Percentiles rank a stretch among this genome's conserved stretches.
phyloP scores from a whole-genome alignment of 2,797 vertebrate genomes.

The Oryzias sinensis region DNA sequence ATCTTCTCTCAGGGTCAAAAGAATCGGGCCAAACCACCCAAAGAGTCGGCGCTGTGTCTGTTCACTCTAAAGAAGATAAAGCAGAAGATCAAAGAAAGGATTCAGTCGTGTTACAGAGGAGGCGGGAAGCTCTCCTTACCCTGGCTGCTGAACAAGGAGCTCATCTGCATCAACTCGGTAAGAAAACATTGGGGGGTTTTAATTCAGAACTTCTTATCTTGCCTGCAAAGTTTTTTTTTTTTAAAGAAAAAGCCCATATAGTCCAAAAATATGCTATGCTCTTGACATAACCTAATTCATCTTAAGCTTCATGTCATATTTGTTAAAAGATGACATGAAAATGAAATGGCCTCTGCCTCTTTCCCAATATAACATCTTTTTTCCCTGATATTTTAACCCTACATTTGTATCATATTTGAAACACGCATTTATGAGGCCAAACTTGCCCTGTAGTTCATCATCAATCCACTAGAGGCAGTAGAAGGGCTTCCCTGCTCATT shows the following conservation, averaged over 20 bases:
- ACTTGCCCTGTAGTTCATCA: no score
- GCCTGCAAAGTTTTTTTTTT: neutral
- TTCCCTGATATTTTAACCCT: neutral
- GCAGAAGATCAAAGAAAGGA: conserved; percentile 98
- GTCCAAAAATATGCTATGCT: neutral
- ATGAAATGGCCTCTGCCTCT: conserved; percentile 9
- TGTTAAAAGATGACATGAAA: conserved; percentile 12
- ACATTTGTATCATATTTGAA: neutral
- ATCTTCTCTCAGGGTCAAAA: conserved; percentile 98
- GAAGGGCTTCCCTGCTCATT: no score
- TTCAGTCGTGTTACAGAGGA: conserved; percentile 97
- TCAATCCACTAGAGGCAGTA: no score
- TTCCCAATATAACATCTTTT: neutral
- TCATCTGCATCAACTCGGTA: conserved; percentile 98
- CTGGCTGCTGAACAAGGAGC: conserved; percentile 98
- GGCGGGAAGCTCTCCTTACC: conserved; percentile 95
- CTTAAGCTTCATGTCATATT: conserved; percentile 1
- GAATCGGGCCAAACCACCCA: conserved; percentile 95
- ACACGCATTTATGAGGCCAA: neutral
- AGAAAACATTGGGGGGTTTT: conserved; percentile 53
- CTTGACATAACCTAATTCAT: neutral
- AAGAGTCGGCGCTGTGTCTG: conserved; percentile 94
- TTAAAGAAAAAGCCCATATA: neutral
- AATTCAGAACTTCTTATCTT: neutral
- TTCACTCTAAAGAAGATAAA: conserved; percentile 96